phyloP scores from a whole-genome alignment of 2,797 vertebrate species.

The Potorous gilbertii region DNA sequence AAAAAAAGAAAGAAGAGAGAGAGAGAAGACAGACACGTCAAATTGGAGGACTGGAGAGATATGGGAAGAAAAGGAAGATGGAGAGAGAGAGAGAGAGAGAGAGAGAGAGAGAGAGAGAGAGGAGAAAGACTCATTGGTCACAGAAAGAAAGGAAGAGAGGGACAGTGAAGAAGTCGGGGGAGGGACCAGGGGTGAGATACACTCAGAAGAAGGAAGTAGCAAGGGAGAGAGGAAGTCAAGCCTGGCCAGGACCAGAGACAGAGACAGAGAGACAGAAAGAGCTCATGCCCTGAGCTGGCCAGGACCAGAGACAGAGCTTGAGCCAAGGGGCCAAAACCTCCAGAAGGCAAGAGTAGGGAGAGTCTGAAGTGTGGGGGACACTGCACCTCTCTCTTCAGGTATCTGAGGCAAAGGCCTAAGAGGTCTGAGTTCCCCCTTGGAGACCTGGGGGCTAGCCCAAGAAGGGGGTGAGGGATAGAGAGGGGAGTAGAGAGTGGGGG shows the following conservation, averaged over 20 bases:
- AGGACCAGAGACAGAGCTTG: neutral
- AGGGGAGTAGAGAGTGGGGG: no score
- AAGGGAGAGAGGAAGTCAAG: constrained; percentile 18
- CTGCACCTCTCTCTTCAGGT: neutral
- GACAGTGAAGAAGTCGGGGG: neutral
- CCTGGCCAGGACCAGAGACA: constrained; percentile 34
- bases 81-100: no score
- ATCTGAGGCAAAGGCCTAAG: neutral
- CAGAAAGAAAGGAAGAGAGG: constrained; percentile 72
- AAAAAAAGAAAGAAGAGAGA: neutral
- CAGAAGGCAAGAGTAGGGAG: neutral
- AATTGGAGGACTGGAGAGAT: neutral
- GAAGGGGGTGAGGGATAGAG: neutral
- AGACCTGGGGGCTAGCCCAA: neutral
- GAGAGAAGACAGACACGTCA: neutral
- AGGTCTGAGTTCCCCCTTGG: neutral
- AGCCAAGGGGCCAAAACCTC: no score
- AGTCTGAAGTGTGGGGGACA: neutral
- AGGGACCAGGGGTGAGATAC: constrained; percentile 53
- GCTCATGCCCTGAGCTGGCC: neutral
- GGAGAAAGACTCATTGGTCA: neutral
- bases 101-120: neutral
- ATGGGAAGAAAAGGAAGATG: constrained; percentile 14
- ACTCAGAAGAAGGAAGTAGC: neutral
- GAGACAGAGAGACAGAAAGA: neutral